A percentile compares a stretch with the other conserved stretches of the same genome.
phyloP scores from a whole-genome alignment of 2,113 vertebrate species.

The Chunga burmeisteri region DNA sequence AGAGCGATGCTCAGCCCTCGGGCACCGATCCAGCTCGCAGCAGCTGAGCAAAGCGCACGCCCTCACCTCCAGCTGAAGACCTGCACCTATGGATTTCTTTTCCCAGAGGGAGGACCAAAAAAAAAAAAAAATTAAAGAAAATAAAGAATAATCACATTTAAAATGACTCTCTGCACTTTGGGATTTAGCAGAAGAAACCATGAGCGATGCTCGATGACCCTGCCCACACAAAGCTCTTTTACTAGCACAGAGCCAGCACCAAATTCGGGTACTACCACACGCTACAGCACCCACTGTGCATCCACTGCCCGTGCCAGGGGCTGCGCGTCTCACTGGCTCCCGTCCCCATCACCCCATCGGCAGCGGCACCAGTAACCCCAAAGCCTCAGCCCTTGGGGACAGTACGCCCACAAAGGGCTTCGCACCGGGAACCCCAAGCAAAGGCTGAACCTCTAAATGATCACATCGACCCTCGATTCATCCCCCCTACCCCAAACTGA shows the following conservation, averaged over 20 bases:
- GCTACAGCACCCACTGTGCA: background rate
- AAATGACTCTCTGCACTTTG: background rate
- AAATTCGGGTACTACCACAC: rapidly evolving
- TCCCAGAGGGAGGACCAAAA: rapidly evolving
- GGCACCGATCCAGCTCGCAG: background rate
- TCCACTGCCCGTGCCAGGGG: background rate
- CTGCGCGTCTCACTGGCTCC: rapidly evolving
- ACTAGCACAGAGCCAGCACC: background rate
- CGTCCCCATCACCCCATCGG: rapidly evolving
- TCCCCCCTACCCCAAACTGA: background rate
- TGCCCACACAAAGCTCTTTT: background rate
- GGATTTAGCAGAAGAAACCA: background rate
- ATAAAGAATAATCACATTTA: background rate
- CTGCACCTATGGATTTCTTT: background rate
- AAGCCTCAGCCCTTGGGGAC: background rate
- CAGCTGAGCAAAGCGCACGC: background rate
- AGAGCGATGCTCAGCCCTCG: background rate
- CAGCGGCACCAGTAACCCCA: background rate
- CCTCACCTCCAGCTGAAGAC: background rate
- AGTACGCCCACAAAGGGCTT: background rate
- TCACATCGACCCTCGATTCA: rapidly evolving
- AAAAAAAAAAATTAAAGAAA: background rate
- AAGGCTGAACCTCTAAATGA: background rate
- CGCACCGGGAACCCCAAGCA: background rate
- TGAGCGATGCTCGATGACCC: rapidly evolving